phyloP scores from a whole-genome alignment of 2,113 vertebrate genomes.

The Sinocyclocheilus anophthalmus region DNA sequence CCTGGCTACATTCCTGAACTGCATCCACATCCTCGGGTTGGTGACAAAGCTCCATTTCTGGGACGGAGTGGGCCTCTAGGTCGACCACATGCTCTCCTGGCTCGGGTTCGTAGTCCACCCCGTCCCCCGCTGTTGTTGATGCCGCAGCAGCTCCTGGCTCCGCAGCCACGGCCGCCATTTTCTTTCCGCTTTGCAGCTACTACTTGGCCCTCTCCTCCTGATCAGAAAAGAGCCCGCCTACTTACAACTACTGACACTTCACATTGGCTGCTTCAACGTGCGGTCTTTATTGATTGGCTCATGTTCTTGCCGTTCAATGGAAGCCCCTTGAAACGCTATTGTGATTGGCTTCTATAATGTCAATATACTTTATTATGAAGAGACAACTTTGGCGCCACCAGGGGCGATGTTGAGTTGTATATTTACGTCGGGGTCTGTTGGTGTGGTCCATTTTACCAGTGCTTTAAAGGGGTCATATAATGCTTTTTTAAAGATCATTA shows the following conservation, averaged over 20 bases:
- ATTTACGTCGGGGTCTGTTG: not conserved
- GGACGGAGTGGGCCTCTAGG: constrained; percentile 66
- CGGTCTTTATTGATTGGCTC: constrained; percentile 45
- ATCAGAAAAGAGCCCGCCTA: constrained; percentile 53
- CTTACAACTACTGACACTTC: constrained; percentile 43
- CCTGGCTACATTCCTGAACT: constrained; percentile 77
- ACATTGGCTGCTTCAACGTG: constrained; percentile 52
- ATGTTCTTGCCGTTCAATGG: constrained; percentile 56
- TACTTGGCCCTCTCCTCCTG: constrained; percentile 62
- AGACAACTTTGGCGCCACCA: constrained; percentile 40
- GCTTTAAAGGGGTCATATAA: no score
- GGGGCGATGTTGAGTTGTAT: constrained; percentile 57
- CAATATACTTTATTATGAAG: constrained; percentile 44
- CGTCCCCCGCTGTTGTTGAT: constrained; percentile 83
- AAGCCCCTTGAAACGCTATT: not conserved
- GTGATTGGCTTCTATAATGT: constrained; percentile 67
- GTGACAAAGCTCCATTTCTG: constrained; percentile 68
- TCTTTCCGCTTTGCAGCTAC: constrained; percentile 83
- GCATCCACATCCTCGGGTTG: constrained; percentile 76
- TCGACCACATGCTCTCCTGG: constrained; percentile 71
- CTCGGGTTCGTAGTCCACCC: constrained; percentile 72
- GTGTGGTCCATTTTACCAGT: not conserved
- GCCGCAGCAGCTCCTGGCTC: constrained; percentile 83
- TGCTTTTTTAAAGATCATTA: no score
- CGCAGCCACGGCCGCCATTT: constrained; percentile 99